phyloP scores from a whole-genome alignment of 1,140 invertebrate genomes.

The Contarinia nasturtii region DNA sequence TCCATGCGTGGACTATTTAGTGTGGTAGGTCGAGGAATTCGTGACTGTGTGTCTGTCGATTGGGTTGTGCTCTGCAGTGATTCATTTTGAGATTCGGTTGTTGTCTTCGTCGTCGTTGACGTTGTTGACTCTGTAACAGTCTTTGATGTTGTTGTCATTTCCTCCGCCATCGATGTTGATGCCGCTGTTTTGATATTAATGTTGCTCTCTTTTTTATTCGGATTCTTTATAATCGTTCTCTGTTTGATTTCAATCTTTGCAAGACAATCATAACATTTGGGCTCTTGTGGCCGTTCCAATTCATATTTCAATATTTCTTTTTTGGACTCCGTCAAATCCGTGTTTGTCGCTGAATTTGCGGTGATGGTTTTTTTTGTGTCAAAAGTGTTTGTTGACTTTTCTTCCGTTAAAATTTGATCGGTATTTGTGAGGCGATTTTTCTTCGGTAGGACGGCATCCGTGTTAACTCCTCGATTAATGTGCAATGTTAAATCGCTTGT shows the following conservation, averaged over 20 bases:
- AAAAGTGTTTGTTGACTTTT: constrained; percentile 9
- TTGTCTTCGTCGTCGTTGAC: constrained; percentile 11
- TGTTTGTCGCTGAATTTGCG: no score
- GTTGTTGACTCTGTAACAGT: no score
- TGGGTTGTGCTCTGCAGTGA: constrained; percentile 2
- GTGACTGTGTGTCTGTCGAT: constrained; percentile 13
- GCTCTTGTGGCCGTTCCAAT: no score
- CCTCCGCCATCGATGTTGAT: no score
- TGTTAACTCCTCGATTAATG: no score
- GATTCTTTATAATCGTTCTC: no score
- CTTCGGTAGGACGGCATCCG: background rate
- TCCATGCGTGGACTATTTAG: constrained; percentile 24
- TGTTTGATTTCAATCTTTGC: no score
- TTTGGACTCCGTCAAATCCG: no score
- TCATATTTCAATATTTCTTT: no score
- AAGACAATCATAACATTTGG: no score
- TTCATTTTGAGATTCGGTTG: constrained; percentile 3
- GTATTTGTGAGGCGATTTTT: background rate
- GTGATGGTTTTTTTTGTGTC: no score
- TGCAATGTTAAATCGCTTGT: background rate
- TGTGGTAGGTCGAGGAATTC: constrained; percentile 26
- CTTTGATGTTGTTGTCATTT: no score
- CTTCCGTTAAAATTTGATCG: background rate
- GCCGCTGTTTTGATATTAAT: constrained; percentile 10
- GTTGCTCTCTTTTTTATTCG: constrained; percentile 3